These are phyloP conservation scores for Benitochromis conjunctus DNA, from an alignment of 2,113 vertebrate species.

Conservation along the genomic window DNA sequence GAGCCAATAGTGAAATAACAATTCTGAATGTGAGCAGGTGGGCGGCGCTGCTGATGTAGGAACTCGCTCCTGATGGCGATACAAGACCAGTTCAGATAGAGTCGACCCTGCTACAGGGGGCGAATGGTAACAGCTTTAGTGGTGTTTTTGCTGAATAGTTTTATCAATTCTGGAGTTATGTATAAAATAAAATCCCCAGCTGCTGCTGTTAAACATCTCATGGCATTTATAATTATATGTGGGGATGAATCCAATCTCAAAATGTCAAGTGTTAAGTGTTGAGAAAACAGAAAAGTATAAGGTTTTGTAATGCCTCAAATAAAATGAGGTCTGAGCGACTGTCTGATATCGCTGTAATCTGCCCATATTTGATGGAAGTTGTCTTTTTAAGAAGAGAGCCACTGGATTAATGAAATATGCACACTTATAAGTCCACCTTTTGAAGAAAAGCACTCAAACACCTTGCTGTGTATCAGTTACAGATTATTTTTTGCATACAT, in stretches of 20 bases:
- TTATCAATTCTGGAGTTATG: background rate
- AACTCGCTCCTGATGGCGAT: accelerated
- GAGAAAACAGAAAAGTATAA: background rate
- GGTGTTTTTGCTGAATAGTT: background rate
- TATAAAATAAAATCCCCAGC: background rate
- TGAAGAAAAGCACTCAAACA: background rate
- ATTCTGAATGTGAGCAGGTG: background rate
- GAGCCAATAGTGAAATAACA: background rate
- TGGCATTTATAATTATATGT: background rate
- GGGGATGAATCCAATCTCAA: background rate
- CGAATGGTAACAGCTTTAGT: background rate
- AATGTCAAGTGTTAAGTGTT: background rate
- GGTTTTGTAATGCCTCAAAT: background rate
- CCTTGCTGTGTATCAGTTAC: background rate
- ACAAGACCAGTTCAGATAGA: background rate
- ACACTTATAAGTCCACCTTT: background rate
- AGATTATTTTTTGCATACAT: background rate
- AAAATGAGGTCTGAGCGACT: background rate
- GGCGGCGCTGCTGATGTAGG: background rate
- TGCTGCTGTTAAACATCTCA: accelerated
- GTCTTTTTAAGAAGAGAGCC: accelerated
- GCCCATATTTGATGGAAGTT: background rate
- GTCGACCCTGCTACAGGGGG: background rate
- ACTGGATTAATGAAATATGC: accelerated
- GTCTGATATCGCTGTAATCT: background rate